Conservation (phyloP, 2,797 vertebrate genomes). For the Rhinophrynus dorsalis region DNA sequence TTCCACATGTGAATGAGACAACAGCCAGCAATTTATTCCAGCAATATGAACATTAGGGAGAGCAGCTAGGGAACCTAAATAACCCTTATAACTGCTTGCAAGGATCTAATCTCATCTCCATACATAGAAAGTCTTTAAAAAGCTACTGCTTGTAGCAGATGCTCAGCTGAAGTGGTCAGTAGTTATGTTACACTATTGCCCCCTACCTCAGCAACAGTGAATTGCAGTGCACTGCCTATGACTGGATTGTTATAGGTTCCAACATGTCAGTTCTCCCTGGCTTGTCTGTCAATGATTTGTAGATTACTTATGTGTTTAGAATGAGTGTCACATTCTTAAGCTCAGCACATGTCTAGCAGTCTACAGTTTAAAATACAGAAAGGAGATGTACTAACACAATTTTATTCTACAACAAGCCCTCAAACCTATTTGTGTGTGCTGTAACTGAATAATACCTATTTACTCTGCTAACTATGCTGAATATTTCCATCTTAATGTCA, state of each 20-base stretch:
- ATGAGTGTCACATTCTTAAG: background rate
- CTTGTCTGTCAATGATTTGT: background rate
- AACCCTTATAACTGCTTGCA: background rate
- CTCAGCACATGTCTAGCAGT: too few relatives aligned
- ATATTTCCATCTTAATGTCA: too few relatives aligned
- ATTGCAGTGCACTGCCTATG: background rate
- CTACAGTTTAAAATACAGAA: too few relatives aligned
- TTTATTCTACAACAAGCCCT: too few relatives aligned
- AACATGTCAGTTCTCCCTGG: background rate
- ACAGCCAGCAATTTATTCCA: background rate
- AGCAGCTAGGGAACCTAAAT: background rate
- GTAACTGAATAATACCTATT: too few relatives aligned
- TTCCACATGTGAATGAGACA: background rate
- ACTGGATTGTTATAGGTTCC: background rate
- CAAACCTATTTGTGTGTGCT: too few relatives aligned
- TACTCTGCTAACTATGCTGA: too few relatives aligned
- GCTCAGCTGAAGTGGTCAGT: background rate
- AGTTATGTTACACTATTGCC: slow-evolving; percentile 41
- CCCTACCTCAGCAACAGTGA: slow-evolving; percentile 23
- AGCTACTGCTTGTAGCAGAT: background rate
- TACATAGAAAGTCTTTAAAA: background rate
- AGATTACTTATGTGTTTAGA: background rate
- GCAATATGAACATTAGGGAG: background rate
- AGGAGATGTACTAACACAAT: too few relatives aligned
- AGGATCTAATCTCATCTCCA: background rate